Conservation (phyloP, 2,113 vertebrate species). For the Elgaria multicarinata region DNA sequence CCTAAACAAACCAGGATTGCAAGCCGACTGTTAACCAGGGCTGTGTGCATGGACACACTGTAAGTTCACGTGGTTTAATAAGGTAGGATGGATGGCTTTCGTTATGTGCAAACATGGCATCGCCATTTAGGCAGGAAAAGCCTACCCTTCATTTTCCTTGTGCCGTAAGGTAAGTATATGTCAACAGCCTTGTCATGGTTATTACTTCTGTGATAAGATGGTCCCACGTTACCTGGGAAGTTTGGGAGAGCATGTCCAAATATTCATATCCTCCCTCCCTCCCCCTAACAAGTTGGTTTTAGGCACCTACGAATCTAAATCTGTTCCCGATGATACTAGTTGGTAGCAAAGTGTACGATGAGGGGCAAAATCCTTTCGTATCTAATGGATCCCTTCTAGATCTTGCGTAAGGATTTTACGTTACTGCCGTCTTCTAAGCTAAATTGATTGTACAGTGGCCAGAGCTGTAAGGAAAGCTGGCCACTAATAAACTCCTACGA, state of each 20-base stretch:
- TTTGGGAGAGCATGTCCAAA: neutral
- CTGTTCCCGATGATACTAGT: neutral
- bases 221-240: neutral
- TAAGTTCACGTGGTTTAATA: too few relatives aligned
- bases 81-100: too few relatives aligned
- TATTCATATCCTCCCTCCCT: neutral
- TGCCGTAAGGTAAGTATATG: neutral
- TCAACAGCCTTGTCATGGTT: neutral
- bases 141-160: neutral
- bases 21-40: too few relatives aligned
- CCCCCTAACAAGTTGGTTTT: neutral
- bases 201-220: neutral
- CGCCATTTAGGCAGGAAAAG: neutral
- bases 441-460: neutral
- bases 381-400: neutral
- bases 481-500: neutral
- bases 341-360: too few relatives aligned
- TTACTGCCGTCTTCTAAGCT: neutral
- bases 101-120: too few relatives aligned
- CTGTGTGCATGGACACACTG: too few relatives aligned
- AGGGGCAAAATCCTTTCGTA: neutral
- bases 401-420: neutral
- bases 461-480: too few relatives aligned
- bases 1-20: too few relatives aligned
- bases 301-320: neutral